Base-by-base conservation (phyloP, 2,888 invertebrate species). In the Heliconius hortense region DNA sequence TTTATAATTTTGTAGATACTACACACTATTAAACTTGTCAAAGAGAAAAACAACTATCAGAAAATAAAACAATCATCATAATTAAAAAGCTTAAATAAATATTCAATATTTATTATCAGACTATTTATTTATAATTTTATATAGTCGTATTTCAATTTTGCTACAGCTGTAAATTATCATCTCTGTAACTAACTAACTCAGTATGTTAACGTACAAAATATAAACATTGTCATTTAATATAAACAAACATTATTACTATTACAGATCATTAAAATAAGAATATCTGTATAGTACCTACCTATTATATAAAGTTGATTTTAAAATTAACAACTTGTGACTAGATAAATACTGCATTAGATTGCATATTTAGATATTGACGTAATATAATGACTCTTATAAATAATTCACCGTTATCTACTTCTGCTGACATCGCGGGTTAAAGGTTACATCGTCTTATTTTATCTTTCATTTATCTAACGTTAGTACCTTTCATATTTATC, bases 311-410 rank as follows among this genome's bases (percentile, higher is more conserved):
- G 39, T 24, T 15, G 0, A 43, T 24, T 39, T 66, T 43, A 39
- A 64, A 64, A 39, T 24, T 1, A 66, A 64, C 35, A 64, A 26
- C 26, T 26, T 26, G n/a, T 64, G 10, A 4, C 13, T 64, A 64
- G n/a, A n/a, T 35, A 64, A 64, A 39, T 31, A 7, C 31, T 35
- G 66, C 31, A 35, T 69, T 56, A 13, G n/a, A 56, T 13, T 69
- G 69, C 56, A 73, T 71, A 75, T 78, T 78, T 43, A 66, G 39
- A 66, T 66, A 66, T 66, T 66, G 66, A 66, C 66, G 66, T 66
- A 66, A 66, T 43, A 24, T n/a, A n/a, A n/a, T 43, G 24, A 43
- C 39, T 24, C 18, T 43, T 43, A n/a, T 35, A 21, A 39, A 66
- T 39, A 66, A 15, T 24, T 66, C 39, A n/a, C 64, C 35, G 15